Evolutionary conservation across 2,888 invertebrate species (phyloP).

Genomic region (Stenodema calcarata): DNA sequence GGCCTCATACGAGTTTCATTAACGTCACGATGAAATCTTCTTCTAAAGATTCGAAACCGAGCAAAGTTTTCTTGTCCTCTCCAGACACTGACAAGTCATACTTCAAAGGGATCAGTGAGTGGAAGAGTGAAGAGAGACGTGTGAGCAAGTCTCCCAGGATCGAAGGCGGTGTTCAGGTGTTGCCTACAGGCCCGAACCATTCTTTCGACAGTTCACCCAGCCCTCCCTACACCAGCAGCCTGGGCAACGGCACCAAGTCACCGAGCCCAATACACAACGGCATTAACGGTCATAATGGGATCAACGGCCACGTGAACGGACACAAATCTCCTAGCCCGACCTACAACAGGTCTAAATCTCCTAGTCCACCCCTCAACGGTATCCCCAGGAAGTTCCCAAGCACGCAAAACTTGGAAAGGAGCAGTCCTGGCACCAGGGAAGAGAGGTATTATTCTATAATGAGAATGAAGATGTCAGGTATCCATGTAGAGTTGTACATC

Average conservation of each 20-base stretch:
- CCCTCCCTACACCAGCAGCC: slow-evolving; percentile 50
- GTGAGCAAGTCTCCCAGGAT: slow-evolving; percentile 50
- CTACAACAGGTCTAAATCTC: slow-evolving; percentile 30
- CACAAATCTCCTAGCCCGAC: slow-evolving; percentile 43
- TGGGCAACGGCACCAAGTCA: slow-evolving; percentile 8
- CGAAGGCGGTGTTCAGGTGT: slow-evolving; percentile 58
- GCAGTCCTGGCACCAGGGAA: slow-evolving; percentile 40
- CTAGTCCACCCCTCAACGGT: slow-evolving; percentile 40
- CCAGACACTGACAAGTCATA: slow-evolving; percentile 63
- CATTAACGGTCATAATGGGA: not conserved
- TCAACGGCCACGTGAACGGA: not conserved
- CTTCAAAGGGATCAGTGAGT: slow-evolving; percentile 76
- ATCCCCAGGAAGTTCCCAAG: slow-evolving; percentile 45
- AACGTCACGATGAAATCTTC: slow-evolving; percentile 77
- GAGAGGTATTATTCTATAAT: not conserved
- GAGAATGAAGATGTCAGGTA: too few species aligned
- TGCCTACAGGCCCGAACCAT: slow-evolving; percentile 58
- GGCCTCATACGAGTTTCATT: slow-evolving; percentile 76
- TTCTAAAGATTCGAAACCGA: slow-evolving; percentile 57
- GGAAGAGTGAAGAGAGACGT: slow-evolving; percentile 63
- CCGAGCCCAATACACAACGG: slow-evolving; percentile 50
- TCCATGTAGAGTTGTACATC: too few species aligned
- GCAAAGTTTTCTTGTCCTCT: slow-evolving; percentile 65
- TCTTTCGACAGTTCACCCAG: slow-evolving; percentile 57
- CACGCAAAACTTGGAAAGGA: slow-evolving; percentile 52